Conservation (phyloP, 2,888 invertebrate genomes). For the Scrobipalpa costella region DNA sequence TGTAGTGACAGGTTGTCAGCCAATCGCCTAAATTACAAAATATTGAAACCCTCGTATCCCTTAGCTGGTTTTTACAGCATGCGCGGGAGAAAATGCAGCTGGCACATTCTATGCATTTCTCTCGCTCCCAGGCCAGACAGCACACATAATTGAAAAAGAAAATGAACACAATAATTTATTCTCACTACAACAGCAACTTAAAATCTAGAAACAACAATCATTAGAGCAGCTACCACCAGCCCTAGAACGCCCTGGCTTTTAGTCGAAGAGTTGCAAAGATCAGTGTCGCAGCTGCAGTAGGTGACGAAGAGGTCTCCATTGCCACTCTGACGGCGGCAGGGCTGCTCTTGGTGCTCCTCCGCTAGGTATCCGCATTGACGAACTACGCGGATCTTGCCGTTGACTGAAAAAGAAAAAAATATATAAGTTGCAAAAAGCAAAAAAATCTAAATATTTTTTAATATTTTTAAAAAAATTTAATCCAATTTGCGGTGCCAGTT, state of each 20-base stretch:
- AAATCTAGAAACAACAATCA: constrained; percentile 2
- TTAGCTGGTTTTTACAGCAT: no score
- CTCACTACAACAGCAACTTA: background rate
- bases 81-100: no score
- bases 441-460: background rate
- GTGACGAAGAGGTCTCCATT: constrained; percentile 86
- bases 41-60: no score
- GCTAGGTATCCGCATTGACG: constrained; percentile 90
- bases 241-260: background rate
- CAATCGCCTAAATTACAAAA: no score
- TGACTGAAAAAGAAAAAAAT: constrained; percentile 79
- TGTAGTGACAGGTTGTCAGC: no score
- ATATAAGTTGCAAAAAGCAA: background rate
- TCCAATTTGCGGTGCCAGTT: no score
- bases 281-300: constrained; percentile 89
- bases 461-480: no score
- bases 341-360: constrained; percentile 79
- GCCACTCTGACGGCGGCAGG: constrained; percentile 86
- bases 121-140: no score
- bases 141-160: no score
- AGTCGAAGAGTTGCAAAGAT: constrained; percentile 84
- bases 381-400: constrained; percentile 88
- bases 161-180: constrained; percentile 19
- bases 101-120: no score
- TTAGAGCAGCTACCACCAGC: background rate